Evolutionary conservation across 2,113 vertebrate species (phyloP).

Genomic region (Thamnaconus septentrionalis): DNA sequence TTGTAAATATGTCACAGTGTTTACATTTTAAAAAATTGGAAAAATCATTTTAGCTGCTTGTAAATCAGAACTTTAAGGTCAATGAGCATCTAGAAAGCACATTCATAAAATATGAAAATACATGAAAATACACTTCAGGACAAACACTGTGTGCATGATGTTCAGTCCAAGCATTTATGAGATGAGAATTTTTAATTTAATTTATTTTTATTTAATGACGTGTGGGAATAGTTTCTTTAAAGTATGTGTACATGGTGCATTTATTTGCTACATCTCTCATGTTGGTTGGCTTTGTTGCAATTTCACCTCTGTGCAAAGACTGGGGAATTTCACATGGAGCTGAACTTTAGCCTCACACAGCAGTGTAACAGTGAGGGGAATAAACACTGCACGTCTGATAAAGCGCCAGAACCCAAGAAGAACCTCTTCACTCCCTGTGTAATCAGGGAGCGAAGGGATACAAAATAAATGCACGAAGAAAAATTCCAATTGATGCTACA

Average conservation of each 20-base stretch:
- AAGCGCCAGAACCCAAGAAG: neutral
- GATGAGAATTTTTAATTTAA: too few species aligned
- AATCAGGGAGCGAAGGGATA: neutral
- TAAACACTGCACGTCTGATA: constrained; percentile 24
- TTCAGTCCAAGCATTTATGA: too few species aligned
- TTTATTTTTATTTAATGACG: too few species aligned
- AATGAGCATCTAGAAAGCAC: neutral
- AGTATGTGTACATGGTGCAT: too few species aligned
- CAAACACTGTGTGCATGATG: too few species aligned
- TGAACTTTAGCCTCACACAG: constrained; percentile 48
- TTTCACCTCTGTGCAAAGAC: constrained; percentile 32
- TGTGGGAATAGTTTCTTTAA: too few species aligned
- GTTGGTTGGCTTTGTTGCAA: constrained; percentile 37
- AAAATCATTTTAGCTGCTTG: constrained; percentile 15
- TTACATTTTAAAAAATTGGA: constrained; percentile 3
- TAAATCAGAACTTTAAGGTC: neutral
- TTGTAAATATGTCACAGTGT: constrained; percentile 18
- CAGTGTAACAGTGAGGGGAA: constrained; percentile 33
- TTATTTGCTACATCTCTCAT: neutral
- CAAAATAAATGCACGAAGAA: neutral
- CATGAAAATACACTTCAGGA: too few species aligned
- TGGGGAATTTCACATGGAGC: constrained; percentile 69
- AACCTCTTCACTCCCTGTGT: neutral
- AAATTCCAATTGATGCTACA: too few species aligned
- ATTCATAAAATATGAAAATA: neutral